Evolutionary conservation across 2,113 vertebrate genomes (phyloP).

Genomic region (Oreochromis niloticus): DNA sequence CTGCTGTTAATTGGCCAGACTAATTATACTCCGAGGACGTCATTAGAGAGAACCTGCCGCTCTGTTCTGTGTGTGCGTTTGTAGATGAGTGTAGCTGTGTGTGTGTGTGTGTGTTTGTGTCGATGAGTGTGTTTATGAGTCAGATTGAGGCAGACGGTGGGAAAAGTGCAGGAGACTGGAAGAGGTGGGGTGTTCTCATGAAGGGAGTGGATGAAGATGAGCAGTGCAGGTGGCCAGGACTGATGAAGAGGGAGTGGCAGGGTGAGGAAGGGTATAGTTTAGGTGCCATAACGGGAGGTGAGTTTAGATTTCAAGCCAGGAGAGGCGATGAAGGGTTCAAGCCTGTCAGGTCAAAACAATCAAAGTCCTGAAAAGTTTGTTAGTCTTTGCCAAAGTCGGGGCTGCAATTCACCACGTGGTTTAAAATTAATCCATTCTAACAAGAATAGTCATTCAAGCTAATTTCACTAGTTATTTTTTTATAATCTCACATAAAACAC

Average conservation of each 20-base stretch:
- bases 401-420: background rate
- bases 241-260: background rate
- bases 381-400: background rate
- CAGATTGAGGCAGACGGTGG: slow-evolving; percentile 34
- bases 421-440: background rate
- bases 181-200: background rate
- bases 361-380: background rate
- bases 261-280: slow-evolving; percentile 13
- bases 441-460: background rate
- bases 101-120: background rate
- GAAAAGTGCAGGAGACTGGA: slow-evolving; percentile 12
- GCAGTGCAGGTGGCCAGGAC: slow-evolving; percentile 39
- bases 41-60: slow-evolving; percentile 88
- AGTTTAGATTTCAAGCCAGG: background rate
- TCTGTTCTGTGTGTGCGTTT: slow-evolving; percentile 32
- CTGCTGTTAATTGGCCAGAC: slow-evolving; percentile 99
- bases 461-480: background rate
- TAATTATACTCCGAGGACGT: slow-evolving; percentile 99
- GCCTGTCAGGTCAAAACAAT: background rate
- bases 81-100: background rate
- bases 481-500: background rate
- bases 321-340: background rate
- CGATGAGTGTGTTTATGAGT: slow-evolving; percentile 16
- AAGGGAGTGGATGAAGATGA: background rate
- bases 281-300: background rate